These are phyloP conservation scores for Trididemnum clinides DNA, from an alignment of 23 tunicate species.

Conservation along the genomic window DNA sequence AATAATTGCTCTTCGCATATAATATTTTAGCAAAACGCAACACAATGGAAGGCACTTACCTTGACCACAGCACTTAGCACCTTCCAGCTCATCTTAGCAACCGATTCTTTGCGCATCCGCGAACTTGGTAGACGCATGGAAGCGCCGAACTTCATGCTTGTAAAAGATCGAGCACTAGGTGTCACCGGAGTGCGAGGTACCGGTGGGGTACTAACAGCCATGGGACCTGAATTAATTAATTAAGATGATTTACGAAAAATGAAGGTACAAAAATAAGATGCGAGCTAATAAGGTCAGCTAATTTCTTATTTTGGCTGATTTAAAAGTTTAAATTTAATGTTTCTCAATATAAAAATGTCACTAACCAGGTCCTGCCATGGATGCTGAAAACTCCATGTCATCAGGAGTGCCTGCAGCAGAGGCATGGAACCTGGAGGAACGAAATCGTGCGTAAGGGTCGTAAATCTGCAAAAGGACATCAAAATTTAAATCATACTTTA, in stretches of 20 bases:
- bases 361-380: not conserved
- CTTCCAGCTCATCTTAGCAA: slow-evolving; percentile 96
- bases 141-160: slow-evolving; percentile 61
- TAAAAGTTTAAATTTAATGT: not conserved
- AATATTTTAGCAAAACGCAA: no score
- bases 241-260: not conserved
- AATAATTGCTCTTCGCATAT: no score
- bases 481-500: no score
- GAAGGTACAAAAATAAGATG: no score
- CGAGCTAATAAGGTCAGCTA: no score
- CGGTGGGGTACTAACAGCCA: slow-evolving; percentile 83
- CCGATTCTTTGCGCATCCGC: slow-evolving; percentile 81
- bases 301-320: not conserved
- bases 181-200: slow-evolving; percentile 68
- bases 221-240: slow-evolving; percentile 21
- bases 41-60: no score
- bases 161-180: slow-evolving; percentile 71
- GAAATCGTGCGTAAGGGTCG: slow-evolving; percentile 70
- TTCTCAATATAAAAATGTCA: not conserved
- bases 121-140: slow-evolving; percentile 50
- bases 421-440: slow-evolving; percentile 28
- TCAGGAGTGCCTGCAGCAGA: slow-evolving; percentile 73
- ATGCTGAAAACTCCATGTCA: slow-evolving; percentile 29
- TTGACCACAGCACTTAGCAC: slow-evolving; percentile 86
- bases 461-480: slow-evolving; percentile 43